Percentiles rank a stretch among this genome's conserved stretches.
phyloP scores from a whole-genome alignment of 2,113 vertebrate species.

The Halichoeres trimaculatus region DNA sequence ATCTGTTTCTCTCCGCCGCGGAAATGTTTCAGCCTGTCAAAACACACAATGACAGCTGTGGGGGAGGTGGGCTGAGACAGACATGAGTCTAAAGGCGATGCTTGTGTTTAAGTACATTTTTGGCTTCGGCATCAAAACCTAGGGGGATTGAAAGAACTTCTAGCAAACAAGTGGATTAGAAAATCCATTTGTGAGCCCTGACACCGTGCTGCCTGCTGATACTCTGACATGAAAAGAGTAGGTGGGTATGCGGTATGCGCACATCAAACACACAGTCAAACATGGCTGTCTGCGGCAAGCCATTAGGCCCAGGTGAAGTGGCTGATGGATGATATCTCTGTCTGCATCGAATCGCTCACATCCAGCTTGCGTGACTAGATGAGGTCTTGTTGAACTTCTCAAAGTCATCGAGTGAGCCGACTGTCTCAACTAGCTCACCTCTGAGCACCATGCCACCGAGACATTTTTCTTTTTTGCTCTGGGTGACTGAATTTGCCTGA shows the following conservation, averaged over 20 bases:
- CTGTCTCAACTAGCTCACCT: slow-evolving; percentile 33
- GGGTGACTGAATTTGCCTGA: slow-evolving; percentile 6
- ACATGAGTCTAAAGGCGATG: slow-evolving; percentile 58
- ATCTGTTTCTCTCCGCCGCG: slow-evolving; percentile 33
- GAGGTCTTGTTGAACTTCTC: slow-evolving; percentile 67
- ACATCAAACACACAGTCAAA: slow-evolving; percentile 71
- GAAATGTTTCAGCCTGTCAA: slow-evolving; percentile 61
- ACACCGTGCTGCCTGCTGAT: slow-evolving; percentile 71
- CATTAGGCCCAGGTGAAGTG: slow-evolving; percentile 75
- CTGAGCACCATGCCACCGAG: slow-evolving; percentile 18
- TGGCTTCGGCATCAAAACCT: slow-evolving; percentile 72
- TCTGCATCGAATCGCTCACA: slow-evolving; percentile 62
- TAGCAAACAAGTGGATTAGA: slow-evolving; percentile 79
- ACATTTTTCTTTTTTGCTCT: background rate
- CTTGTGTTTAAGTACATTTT: slow-evolving; percentile 78
- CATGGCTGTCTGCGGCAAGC: slow-evolving; percentile 62
- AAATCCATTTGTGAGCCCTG: slow-evolving; percentile 76
- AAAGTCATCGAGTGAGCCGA: slow-evolving; percentile 66
- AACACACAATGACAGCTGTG: slow-evolving; percentile 58
- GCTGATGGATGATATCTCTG: slow-evolving; percentile 73
- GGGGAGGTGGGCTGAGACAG: slow-evolving; percentile 41
- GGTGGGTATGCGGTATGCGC: slow-evolving; percentile 57
- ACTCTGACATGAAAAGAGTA: slow-evolving; percentile 71
- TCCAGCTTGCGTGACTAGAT: slow-evolving; percentile 58
- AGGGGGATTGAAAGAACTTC: slow-evolving; percentile 69